Conservation (phyloP, 37 sponge, comb jelly and placozoan species). For the Agelas oroides region DNA sequence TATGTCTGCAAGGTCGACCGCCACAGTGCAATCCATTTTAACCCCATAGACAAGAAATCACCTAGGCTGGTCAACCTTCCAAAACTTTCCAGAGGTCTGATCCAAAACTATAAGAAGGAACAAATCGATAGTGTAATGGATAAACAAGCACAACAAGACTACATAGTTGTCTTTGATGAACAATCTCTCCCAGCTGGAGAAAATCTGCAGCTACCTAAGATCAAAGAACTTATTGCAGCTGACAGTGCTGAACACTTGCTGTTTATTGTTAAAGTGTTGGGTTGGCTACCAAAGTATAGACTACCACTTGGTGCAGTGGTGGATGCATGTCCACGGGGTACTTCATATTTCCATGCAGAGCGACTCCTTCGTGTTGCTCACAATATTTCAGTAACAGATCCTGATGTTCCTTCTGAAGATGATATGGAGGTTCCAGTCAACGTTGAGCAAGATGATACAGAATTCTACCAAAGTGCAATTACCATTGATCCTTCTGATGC, state of each 20-base stretch:
- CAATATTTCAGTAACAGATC: conserved; percentile 5
- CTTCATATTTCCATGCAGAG: conserved; percentile 52
- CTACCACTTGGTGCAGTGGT: conserved; percentile 64
- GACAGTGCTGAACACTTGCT: conserved; percentile 42
- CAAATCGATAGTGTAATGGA: neutral
- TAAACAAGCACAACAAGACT: neutral
- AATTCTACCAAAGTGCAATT: conserved; percentile 6
- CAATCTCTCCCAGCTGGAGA: conserved; percentile 10
- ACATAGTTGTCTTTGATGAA: conserved; percentile 27
- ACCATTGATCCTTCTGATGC: conserved; percentile 68
- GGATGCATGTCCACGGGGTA: conserved; percentile 35
- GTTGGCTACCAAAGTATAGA: conserved; percentile 40
- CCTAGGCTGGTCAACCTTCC: conserved; percentile 56
- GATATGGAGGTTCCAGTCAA: neutral
- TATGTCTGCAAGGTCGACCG: conserved; percentile 37
- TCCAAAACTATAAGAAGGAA: neutral
- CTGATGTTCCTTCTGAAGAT: neutral
- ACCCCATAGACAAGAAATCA: conserved; percentile 34
- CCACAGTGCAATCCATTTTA: conserved; percentile 49
- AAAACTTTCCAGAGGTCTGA: conserved; percentile 13
- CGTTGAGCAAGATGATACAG: neutral
- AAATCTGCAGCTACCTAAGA: conserved; percentile 17
- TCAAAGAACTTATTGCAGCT: conserved; percentile 51
- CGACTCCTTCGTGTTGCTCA: conserved; percentile 37
- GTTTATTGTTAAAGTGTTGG: conserved; percentile 54